Evolutionary conservation across 2,113 vertebrate species (phyloP), one percentile per base, ranked within the genome.

Genomic region (Cyprinodon brontotheroides): DNA sequence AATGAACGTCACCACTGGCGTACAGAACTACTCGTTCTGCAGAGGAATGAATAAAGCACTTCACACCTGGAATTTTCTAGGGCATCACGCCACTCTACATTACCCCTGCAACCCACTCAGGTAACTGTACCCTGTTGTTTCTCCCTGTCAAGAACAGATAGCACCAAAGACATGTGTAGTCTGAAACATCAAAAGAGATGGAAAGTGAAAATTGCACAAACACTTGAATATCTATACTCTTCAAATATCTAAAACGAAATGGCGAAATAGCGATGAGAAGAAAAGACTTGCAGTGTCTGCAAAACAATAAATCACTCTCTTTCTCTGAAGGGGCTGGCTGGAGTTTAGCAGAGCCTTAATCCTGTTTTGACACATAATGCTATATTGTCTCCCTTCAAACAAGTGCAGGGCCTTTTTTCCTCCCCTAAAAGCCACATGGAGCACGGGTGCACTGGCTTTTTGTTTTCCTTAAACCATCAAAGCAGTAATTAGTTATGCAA

Each of bases 21-120:
- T 3, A 70, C 50, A 86, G 72, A 79, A 86, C 71, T 74, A 12
- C 83, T 82, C 78, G 77, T 81, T 83, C 73, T 83, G 84, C 89
- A 82, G 70, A 72, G 81, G 76, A 76, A 86, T 86, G 85, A 91
- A 88, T 83, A 91, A 77, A 85, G 68, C 85, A 87, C 87, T 91
- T 87, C 87, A 90, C 88, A 91, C 87, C 87, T 91, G 89, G 81
- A 90, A 89, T 89, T 89, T 91, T 90, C 87, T 86, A 78, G 86
- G 89, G 83, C 83, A 90, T 85, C 85, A 84, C 63, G 80, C 79
- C 87, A 87, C 88, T 87, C 89, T 61, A 85, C 76, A 88, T 90
- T 89, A 86, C 81, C 78, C 78, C 74, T 57, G 82, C 74, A 83
- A 74, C 78, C 83, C 83, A 89, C 84, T 83, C 80, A 72, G 70